A percentile compares a stretch with the other conserved stretches of the same genome.
phyloP scores from a whole-genome alignment of 37 sponge, comb jelly and placozoan genomes.

The Cliona cf. orientalis region DNA sequence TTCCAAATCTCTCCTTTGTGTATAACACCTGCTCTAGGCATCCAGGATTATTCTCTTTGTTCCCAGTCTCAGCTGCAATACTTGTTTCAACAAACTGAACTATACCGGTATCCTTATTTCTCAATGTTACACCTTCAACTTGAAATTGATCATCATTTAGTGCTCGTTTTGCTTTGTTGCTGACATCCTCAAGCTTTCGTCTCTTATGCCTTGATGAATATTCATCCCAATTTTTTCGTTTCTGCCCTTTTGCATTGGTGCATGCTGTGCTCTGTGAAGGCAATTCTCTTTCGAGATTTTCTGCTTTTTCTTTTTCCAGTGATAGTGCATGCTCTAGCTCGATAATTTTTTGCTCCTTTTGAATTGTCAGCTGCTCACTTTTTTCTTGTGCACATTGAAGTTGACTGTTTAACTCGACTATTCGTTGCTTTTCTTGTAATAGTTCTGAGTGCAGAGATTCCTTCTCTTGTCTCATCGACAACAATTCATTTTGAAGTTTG shows the following conservation, averaged over 20 bases:
- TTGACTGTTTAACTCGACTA: background rate
- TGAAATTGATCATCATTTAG: background rate
- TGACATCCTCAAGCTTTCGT: background rate
- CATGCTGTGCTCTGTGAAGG: background rate
- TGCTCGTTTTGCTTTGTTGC: background rate
- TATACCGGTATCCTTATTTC: background rate
- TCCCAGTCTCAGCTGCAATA: background rate
- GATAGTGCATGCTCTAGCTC: background rate
- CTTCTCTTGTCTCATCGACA: background rate
- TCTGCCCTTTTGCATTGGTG: background rate
- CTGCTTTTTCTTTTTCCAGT: background rate
- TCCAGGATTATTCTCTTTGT: background rate
- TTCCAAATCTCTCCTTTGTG: background rate
- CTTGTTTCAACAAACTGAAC: background rate
- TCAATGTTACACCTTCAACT: background rate
- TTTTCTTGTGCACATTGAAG: background rate
- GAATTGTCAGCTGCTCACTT: background rate
- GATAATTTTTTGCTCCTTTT: background rate
- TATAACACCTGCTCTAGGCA: background rate
- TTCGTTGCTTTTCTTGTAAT: background rate
- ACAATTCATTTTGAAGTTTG: background rate
- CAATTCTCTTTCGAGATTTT: background rate
- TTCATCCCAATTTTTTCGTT: background rate
- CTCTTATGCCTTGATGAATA: background rate
- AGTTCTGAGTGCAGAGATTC: no score